phyloP scores from a whole-genome alignment of 2,888 invertebrate species.

The Melanophora roralis region DNA sequence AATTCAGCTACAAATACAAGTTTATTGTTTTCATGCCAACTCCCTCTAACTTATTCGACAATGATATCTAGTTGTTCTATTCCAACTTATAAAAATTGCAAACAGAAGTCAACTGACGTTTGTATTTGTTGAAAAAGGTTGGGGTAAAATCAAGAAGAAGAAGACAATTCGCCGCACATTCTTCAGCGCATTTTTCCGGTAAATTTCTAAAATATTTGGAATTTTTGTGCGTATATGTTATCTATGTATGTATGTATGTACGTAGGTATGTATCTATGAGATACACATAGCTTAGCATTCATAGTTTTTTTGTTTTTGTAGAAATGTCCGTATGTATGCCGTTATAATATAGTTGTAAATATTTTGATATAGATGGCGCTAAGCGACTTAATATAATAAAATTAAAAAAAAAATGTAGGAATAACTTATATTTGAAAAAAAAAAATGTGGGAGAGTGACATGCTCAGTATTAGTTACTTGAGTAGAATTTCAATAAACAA shows the following conservation, averaged over 20 bases:
- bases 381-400: constrained; percentile 26
- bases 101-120: constrained; percentile 16
- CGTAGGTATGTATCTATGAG: constrained; percentile 53
- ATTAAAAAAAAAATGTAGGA: neutral
- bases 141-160: constrained; percentile 37
- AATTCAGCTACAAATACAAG: constrained; percentile 49
- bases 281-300: constrained; percentile 38
- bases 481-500: constrained; percentile 28
- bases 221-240: constrained; percentile 61
- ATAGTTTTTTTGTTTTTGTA: constrained; percentile 21
- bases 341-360: constrained; percentile 66
- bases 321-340: constrained; percentile 51
- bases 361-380: constrained; percentile 68
- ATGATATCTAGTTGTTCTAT: neutral
- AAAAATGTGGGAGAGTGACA: constrained; percentile 59
- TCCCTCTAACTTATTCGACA: constrained; percentile 15
- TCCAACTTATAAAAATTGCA: neutral
- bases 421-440: neutral
- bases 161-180: constrained; percentile 66
- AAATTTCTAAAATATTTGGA: constrained; percentile 67
- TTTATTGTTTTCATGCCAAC: constrained; percentile 40
- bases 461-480: constrained; percentile 51
- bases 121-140: constrained; percentile 42
- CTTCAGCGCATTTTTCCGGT: constrained; percentile 69
- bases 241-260: too few relatives aligned